A percentile compares a stretch with the other conserved stretches of the same genome.
These are phyloP conservation scores for Pygmarrhopalites habei DNA, from an alignment of 1,140 invertebrate species.

Conservation along the genomic window DNA sequence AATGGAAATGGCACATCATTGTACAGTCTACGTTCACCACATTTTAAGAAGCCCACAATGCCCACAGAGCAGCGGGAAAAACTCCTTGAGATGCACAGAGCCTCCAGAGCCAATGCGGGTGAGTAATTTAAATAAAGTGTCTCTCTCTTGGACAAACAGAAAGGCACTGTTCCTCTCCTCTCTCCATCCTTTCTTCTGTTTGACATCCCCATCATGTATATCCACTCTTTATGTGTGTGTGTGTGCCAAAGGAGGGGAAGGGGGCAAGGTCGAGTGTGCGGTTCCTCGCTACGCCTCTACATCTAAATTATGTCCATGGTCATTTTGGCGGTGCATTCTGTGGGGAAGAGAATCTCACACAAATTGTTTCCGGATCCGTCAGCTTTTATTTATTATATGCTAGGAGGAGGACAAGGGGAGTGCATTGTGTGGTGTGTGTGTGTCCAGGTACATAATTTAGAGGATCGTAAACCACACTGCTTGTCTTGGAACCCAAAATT, in stretches of 20 bases:
- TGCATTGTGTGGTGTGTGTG: background rate
- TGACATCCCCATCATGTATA: background rate
- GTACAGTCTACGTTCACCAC: background rate
- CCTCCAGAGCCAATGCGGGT: constrained; percentile 29
- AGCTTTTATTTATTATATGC: too few species aligned
- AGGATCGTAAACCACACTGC: too few species aligned
- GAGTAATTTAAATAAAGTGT: background rate
- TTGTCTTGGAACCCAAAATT: too few species aligned
- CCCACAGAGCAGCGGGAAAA: constrained; percentile 23
- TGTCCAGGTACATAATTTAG: background rate
- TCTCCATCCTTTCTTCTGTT: background rate
- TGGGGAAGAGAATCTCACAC: too few species aligned
- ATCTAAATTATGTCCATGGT: background rate
- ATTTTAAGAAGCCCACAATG: constrained; percentile 2
- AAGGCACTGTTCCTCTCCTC: background rate
- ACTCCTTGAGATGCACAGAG: constrained; percentile 27
- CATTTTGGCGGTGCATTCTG: background rate
- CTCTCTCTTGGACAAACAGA: too few species aligned
- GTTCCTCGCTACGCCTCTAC: background rate
- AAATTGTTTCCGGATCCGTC: background rate
- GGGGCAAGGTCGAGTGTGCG: background rate
- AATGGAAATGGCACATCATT: background rate
- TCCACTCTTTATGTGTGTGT: background rate
- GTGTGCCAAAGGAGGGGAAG: background rate
- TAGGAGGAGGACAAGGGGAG: too few species aligned